Evolutionary conservation across 2,888 invertebrate genomes (phyloP), one percentile per base, ranked within the genome.

Genomic region (Serripes groenlandicus): DNA sequence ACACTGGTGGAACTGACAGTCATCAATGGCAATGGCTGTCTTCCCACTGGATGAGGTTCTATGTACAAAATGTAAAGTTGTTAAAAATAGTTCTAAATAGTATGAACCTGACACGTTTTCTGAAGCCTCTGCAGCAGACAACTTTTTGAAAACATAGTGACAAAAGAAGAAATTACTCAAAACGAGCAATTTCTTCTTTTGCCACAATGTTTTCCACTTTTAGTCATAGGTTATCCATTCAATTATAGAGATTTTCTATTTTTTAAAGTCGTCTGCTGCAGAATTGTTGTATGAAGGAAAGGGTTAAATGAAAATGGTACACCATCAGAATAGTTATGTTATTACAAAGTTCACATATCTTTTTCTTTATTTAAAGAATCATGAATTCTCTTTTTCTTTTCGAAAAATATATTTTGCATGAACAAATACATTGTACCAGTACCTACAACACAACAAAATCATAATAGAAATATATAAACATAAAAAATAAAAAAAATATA

Each of bases 1-100:
- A 94, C 99, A 99, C 95, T 99, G 99, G 95, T 99, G 99, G 95
- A 99, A 99, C 96, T 99, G 99, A 93, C 99, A 99, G 95, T 99
- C 99, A 94, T 99, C 99, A 91, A 99, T 99, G 30, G 99, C 99
- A n/a, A 99, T 99, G 54, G 99, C 98, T 0, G 99, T 98, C 95
- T 99, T 99, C 4, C 92, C 91, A 18, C 85, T 70, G 1, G 83
- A 70, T 4, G 76, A 49, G 26, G 70, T 81, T n/a, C n/a, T n/a
- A n/a, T n/a, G n/a, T n/a, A n/a, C n/a, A n/a, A n/a, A n/a, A n/a
- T n/a, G n/a, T n/a, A n/a, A n/a, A n/a, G n/a, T n/a, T n/a, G n/a
- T n/a, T n/a, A n/a, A n/a, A n/a, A n/a, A n/a, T n/a, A n/a, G n/a
- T n/a, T n/a, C n/a, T n/a, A n/a, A n/a, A n/a, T n/a, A n/a, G n/a